Evolutionary conservation across 2,888 invertebrate genomes (phyloP), one percentile per base, ranked within the genome.

Genomic region (Tetrapedia diversipes): DNA sequence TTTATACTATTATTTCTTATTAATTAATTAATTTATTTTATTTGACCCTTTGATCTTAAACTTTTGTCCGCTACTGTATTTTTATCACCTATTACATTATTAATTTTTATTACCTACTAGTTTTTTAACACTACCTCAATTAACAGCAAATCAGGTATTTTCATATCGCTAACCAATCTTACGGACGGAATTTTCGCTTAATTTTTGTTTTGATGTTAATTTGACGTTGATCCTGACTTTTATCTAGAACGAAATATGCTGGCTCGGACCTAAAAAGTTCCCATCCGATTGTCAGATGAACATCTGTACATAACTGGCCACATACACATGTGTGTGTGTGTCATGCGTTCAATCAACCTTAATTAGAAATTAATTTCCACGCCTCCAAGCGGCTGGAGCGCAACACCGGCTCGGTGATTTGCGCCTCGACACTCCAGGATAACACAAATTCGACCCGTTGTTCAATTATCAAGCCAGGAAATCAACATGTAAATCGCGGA

Each of bases 281-380:
- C n/a, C 27, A 8, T 32, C 1, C 19, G 19, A 22, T 47, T 37
- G 56, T 47, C 14, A 22, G 39, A 47, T 11, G 59, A 39, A 39
- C 32, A 47, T 14, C 22, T 66, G 54, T 60, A 27, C 32, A 11
- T 11, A 8, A 19, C 32, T 2, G 11, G 7, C 19, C 32, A 14
- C 7, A 22, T 16, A 11, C 29, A 22, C 27, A 6, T 16, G 11
- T 1, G 24, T 14, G 8, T 14, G 29, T 16, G 37, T 51, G 60
- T 54, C 56, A 34, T 45, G 24, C 41, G 45, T 65, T 74, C 65
- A 64, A 66, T 59, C 74, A 56, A 14, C 61, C 65, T 64, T 61
- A 74, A 76, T 66, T 61, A 74, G 60, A 66, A 66, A 66, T 72
- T 76, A 73, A 76, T 66, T 66, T 74, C 61, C n/a, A 61, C 29